Base-by-base conservation (phyloP, 1,140 invertebrate genomes). In the Drepana arcuata region DNA sequence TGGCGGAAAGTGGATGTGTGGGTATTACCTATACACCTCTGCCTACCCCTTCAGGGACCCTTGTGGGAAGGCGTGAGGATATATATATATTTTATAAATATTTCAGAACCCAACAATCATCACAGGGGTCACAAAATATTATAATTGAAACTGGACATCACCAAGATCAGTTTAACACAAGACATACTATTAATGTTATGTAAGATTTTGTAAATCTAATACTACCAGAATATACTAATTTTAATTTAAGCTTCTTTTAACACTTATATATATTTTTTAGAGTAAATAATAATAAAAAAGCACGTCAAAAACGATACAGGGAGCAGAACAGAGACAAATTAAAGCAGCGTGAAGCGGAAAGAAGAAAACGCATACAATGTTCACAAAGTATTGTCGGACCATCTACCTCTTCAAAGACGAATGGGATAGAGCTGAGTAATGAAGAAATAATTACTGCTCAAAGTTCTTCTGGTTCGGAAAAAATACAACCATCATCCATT, bases 311-410 rank as follows among this genome's bases (percentile, higher is more conserved):
- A 41, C 28, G 40, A 48, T 46, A 54, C 41, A 50, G 47, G 14
- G 46, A 52, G 40, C 44, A 41, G 47, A 59, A 50, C 35, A 53
- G 46, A 46, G 44, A 45, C 4, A 57, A 52, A 44, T 35, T 55
- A 34, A 50, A 50, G 18, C 36, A 44, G 10, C 47, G 47, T 34
- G 43, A 55, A 44, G 40, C 43, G 23, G 52, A 55, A 35, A 53
- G 44, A 42, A 48, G 50, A 29, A 16, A 38, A 41, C 40, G 43
- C 29, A 34, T 33, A 44, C 42, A 43, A 37, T 16, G 30, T 40
- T 34, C 23, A 41, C 35, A 44, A 44, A 38, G 38, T 40, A 48
- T 36, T 32, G 12, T 27, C 14, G 35, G 28, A 44, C 7, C 21
- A 33, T 33, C 37, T 16, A 43, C 38, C 13, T 45, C 44, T 45